phyloP scores from a whole-genome alignment of 2,797 vertebrate genomes.

The Oreonectes daqikongensis region DNA sequence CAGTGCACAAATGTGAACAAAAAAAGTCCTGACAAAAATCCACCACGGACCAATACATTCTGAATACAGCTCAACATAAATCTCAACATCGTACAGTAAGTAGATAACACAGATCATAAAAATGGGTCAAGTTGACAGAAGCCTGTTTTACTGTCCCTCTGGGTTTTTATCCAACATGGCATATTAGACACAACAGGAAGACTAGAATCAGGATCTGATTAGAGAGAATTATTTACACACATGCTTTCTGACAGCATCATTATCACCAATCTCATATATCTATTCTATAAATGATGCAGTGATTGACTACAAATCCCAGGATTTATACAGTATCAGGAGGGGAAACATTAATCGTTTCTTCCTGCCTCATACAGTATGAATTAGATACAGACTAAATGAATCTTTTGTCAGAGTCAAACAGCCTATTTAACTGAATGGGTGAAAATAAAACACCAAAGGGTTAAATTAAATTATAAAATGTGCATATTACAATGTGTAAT shows the following conservation, averaged over 20 bases:
- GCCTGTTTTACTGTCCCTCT: conserved; percentile 47
- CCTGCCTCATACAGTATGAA: conserved; percentile 31
- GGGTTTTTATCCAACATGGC: conserved; percentile 41
- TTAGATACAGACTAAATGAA: background rate
- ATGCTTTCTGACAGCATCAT: conserved; percentile 45
- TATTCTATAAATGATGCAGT: conserved; percentile 31
- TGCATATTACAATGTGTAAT: background rate
- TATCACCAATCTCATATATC: conserved; percentile 42
- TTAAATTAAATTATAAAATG: conserved; percentile 33
- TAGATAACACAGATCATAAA: conserved; percentile 42
- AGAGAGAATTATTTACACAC: conserved; percentile 61
- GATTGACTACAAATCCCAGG: conserved; percentile 53
- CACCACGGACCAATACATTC: conserved; percentile 44
- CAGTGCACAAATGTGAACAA: conserved; percentile 42
- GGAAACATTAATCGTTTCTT: conserved; percentile 52
- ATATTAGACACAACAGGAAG: conserved; percentile 49
- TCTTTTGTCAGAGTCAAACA: background rate
- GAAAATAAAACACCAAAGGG: background rate
- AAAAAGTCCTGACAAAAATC: conserved; percentile 26
- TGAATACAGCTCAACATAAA: conserved; percentile 54
- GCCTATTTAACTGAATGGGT: conserved; percentile 10
- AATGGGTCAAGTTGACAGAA: conserved; percentile 37
- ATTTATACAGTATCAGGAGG: conserved; percentile 36
- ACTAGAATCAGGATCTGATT: conserved; percentile 53
- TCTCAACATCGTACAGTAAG: conserved; percentile 40